These are phyloP conservation scores for Galerucella calmariensis DNA, from an alignment of 2,888 invertebrate species.

Conservation along the genomic window DNA sequence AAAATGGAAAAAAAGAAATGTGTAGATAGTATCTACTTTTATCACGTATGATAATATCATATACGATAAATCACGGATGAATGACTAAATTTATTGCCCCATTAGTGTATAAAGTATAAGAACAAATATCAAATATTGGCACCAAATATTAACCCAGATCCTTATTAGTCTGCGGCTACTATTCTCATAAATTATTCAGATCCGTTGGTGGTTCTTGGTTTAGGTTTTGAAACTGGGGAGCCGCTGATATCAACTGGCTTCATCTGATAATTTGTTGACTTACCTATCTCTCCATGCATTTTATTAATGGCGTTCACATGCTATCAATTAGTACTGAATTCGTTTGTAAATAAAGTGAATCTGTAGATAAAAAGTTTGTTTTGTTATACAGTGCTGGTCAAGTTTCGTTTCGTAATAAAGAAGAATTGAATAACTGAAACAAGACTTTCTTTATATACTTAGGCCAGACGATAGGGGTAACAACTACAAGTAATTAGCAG, in stretches of 20 bases:
- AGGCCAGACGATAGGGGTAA: too few species aligned
- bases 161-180: constrained; percentile 44
- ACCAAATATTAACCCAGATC: constrained; percentile 59
- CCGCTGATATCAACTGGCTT: constrained; percentile 21
- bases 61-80: constrained; percentile 61
- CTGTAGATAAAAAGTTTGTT: not conserved
- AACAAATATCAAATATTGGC: constrained; percentile 63
- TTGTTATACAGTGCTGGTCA: too few species aligned
- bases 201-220: constrained; percentile 21
- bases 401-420: too few species aligned
- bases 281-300: not conserved
- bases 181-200: constrained; percentile 44
- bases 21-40: constrained; percentile 34
- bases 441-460: too few species aligned
- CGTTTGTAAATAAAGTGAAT: not conserved
- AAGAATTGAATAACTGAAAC: too few species aligned
- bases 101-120: constrained; percentile 61
- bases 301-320: not conserved
- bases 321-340: not conserved
- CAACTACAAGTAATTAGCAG: too few species aligned
- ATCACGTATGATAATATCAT: constrained; percentile 57
- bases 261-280: constrained; percentile 19
- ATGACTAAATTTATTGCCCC: constrained; percentile 61
- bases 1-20: too few species aligned
- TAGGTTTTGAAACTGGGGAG: constrained; percentile 20